phyloP scores from a whole-genome alignment of 2,113 vertebrate genomes.

The Takifugu flavidus region DNA sequence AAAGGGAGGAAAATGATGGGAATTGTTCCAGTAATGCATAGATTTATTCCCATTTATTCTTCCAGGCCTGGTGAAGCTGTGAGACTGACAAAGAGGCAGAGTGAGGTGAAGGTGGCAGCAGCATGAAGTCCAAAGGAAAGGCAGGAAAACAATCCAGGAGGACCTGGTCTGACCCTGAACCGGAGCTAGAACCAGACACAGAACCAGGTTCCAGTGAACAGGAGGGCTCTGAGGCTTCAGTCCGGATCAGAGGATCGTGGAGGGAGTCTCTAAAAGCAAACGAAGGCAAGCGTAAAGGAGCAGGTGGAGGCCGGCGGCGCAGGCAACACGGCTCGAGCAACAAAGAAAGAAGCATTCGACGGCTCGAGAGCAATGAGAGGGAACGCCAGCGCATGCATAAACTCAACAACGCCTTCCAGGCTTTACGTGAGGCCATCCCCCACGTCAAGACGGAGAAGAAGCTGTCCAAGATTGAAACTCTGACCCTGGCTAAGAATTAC shows the following conservation, averaged over 20 bases:
- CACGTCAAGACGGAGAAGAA: conserved; percentile 93
- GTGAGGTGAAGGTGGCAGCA: conserved; percentile 27
- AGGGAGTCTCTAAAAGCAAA: conserved; percentile 58
- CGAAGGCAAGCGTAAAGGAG: conserved; percentile 34
- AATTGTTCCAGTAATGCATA: not conserved
- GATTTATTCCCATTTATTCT: not conserved
- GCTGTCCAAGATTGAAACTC: conserved; percentile 97
- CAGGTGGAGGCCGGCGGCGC: conserved; percentile 42
- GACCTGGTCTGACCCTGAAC: conserved; percentile 63
- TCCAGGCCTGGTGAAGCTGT: conserved; percentile 29
- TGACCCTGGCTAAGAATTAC: conserved; percentile 97
- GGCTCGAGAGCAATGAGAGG: conserved; percentile 93
- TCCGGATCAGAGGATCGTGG: conserved; percentile 67
- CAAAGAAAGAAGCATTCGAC: conserved; percentile 83
- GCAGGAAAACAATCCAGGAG: conserved; percentile 73
- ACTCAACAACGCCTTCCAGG: conserved; percentile 98
- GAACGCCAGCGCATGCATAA: conserved; percentile 98
- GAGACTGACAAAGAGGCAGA: conserved; percentile 15
- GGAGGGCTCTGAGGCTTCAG: conserved; percentile 77
- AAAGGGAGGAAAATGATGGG: not conserved
- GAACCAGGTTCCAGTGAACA: conserved; percentile 71
- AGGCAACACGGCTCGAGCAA: conserved; percentile 59
- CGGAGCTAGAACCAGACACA: conserved; percentile 67
- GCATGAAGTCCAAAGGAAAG: conserved; percentile 92
- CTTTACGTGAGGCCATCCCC: conserved; percentile 89